Evolutionary conservation across 2,888 invertebrate genomes (phyloP).

Genomic region (Cheiracanthium punctorium): DNA sequence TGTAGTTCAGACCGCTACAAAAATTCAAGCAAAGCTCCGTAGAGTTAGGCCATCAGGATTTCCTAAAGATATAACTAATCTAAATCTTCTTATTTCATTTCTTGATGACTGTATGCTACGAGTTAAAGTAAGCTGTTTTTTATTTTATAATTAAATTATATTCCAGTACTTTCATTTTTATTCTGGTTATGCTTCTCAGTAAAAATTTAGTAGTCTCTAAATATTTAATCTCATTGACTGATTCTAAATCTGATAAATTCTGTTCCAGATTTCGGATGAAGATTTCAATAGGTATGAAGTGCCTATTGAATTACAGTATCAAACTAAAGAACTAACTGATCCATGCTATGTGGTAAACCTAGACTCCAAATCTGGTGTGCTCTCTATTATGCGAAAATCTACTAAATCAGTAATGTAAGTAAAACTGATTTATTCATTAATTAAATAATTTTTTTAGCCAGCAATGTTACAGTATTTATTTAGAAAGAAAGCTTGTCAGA

Average conservation of each 20-base stretch:
- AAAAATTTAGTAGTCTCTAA: neutral
- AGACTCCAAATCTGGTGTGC: slow-evolving; percentile 30
- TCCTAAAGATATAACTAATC: slow-evolving; percentile 49
- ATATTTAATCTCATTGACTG: neutral
- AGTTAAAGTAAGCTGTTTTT: slow-evolving; percentile 35
- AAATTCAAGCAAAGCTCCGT: slow-evolving; percentile 24
- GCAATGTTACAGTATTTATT: too few species aligned
- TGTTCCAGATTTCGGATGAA: slow-evolving; percentile 58
- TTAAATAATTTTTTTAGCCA: too few species aligned
- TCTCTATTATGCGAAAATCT: slow-evolving; percentile 28
- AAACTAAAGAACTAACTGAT: slow-evolving; percentile 2
- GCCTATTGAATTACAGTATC: slow-evolving; percentile 47
- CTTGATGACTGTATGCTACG: slow-evolving; percentile 44
- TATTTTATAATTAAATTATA: neutral
- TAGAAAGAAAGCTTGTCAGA: too few species aligned
- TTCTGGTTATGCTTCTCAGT: neutral
- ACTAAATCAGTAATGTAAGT: slow-evolving; percentile 41
- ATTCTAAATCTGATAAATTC: slow-evolving; percentile 1
- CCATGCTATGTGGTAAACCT: slow-evolving; percentile 35
- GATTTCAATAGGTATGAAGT: slow-evolving; percentile 47
- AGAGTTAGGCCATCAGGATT: slow-evolving; percentile 62
- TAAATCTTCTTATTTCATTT: slow-evolving; percentile 28
- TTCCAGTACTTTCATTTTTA: neutral
- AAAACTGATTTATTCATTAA: neutral
- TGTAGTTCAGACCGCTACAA: neutral